phyloP scores from a whole-genome alignment of 2,797 vertebrate genomes.

The Schizothorax lantsangensis region DNA sequence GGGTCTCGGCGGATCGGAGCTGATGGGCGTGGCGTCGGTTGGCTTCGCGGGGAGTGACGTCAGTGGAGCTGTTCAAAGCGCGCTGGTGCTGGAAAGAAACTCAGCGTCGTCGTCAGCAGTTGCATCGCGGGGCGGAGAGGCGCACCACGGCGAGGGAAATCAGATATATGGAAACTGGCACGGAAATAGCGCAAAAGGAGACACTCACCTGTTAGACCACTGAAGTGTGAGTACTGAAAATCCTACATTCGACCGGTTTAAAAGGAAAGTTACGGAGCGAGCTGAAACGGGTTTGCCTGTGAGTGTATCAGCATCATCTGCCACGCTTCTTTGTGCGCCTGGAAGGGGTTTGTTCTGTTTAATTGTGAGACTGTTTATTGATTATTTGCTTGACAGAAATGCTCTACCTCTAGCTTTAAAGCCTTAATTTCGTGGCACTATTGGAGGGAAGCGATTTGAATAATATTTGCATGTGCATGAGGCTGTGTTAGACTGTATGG shows the following conservation, averaged over 20 bases:
- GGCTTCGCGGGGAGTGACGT: constrained; percentile 71
- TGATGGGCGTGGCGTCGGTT: constrained; percentile 71
- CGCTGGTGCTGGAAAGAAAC: constrained; percentile 78
- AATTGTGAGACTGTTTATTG: constrained; percentile 35
- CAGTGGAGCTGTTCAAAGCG: constrained; percentile 80
- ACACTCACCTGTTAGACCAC: constrained; percentile 3
- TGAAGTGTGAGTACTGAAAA: constrained; percentile 51
- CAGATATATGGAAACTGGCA: background rate
- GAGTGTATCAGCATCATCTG: constrained; percentile 19
- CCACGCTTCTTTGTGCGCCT: constrained; percentile 41
- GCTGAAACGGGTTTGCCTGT: background rate
- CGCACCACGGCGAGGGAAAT: constrained; percentile 49
- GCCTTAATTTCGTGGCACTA: constrained; percentile 38
- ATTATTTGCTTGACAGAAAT: constrained; percentile 38
- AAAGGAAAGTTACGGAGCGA: constrained; percentile 38
- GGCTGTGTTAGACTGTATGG: constrained; percentile 29
- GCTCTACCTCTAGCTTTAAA: constrained; percentile 65
- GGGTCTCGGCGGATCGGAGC: constrained; percentile 36
- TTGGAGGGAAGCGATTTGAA: constrained; percentile 72
- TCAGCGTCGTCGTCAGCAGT: constrained; percentile 55
- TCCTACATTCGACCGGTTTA: background rate
- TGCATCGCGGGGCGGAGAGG: constrained; percentile 53
- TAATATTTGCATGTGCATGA: constrained; percentile 76
- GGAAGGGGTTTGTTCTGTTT: constrained; percentile 9
- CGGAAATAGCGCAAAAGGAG: constrained; percentile 33